A percentile compares a stretch with the other conserved stretches of the same genome.
Conservation (phyloP, 2,113 vertebrate genomes). For the Ondatra zibethicus region DNA sequence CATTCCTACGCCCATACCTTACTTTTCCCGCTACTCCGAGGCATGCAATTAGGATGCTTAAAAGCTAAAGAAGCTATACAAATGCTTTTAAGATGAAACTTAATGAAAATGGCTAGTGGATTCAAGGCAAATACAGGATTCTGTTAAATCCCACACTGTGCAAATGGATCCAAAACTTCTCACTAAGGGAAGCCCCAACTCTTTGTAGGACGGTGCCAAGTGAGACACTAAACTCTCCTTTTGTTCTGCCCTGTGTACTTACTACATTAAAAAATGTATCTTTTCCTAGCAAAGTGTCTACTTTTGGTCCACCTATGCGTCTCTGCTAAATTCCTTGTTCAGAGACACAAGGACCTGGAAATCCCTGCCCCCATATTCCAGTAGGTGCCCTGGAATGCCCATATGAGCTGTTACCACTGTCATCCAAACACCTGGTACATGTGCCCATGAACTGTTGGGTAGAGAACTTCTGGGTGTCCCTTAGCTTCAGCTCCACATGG, state of each 20-base stretch:
- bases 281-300: background rate
- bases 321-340: background rate
- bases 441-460: background rate
- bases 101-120: background rate
- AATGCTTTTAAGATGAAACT: background rate
- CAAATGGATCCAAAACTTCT: background rate
- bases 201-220: background rate
- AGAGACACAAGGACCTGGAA: background rate
- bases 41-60: background rate
- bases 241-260: too few relatives aligned
- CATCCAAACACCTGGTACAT: background rate
- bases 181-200: background rate
- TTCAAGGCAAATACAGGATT: background rate
- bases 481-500: background rate
- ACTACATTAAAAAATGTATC: background rate
- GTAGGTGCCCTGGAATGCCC: background rate
- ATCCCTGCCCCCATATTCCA: background rate
- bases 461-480: background rate
- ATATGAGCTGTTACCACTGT: background rate
- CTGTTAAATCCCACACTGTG: background rate
- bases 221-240: background rate
- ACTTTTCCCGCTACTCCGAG: background rate
- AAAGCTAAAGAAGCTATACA: background rate
- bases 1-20: background rate
- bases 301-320: background rate